Evolutionary conservation across 2,888 invertebrate genomes (phyloP), one percentile per base, ranked within the genome.

Genomic region (Meliscaeva auricollis): DNA sequence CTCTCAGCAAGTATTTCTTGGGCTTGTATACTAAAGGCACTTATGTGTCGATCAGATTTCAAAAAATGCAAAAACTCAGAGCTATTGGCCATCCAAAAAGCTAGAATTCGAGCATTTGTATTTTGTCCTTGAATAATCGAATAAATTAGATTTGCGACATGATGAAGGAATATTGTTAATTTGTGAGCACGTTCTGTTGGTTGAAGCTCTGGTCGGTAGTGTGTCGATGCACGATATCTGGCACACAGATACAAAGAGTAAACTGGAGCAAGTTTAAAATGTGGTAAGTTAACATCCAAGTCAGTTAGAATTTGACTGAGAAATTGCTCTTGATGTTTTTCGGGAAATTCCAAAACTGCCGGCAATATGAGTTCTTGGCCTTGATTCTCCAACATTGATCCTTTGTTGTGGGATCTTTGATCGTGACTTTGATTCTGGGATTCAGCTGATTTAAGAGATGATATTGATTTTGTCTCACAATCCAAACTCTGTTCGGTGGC

Each of bases 31-130:
- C 97, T 97, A 90, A 98, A 98, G 0, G 97, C 97, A 52, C 97
- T 96, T 81, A 99, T 96, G 91, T 99, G 98, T 41, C 97, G 94
- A 93, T 99, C 99, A 89, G 96, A 97, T 92, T 99, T 99, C 44
- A 99, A 93, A 93, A 99, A 98, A 92, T 99, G 98, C 62, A 99
- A 93, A 76, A 99, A 93, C 93, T 99, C 99, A 48, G 98, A 98
- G 11, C 98, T 96, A 91, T 99, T 99, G 13, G 99, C 98, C 94
- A 99, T 95, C 99, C 99, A 99, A 90, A 98, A 97, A 1, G 98
- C 97, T 88, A 98, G 94, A 6, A 96, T 96, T 20, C 96, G 95
- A 0, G 97, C 96, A 90, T 98, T 98, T 83, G 96, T 95, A 91
- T 97, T 96, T 77, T 97, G 94, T 90, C 97, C 97, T 94, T 97